These are phyloP conservation scores for Cyclura pinguis DNA, from an alignment of 2,797 vertebrate genomes.

Conservation along the genomic window DNA sequence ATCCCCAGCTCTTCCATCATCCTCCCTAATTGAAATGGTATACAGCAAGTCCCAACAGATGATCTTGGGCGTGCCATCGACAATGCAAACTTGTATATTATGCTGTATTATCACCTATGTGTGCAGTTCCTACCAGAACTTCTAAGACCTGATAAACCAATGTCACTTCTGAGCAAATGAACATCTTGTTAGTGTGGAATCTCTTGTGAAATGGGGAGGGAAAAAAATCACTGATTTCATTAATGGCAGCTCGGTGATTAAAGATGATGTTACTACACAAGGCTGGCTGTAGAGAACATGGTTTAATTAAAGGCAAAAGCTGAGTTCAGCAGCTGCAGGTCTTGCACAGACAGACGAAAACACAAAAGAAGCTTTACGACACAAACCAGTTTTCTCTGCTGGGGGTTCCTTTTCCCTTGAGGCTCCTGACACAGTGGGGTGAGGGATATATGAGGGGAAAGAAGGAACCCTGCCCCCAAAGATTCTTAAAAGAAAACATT, in stretches of 20 bases:
- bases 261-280: constrained; percentile 61
- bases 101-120: not conserved
- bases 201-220: constrained; percentile 11
- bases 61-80: not conserved
- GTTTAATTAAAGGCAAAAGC: constrained; percentile 93
- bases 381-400: constrained; percentile 81
- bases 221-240: fast-evolving
- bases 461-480: constrained; percentile 61
- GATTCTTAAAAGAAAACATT: constrained; percentile 70
- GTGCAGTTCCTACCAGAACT: not conserved
- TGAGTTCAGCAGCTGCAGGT: constrained; percentile 90
- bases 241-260: constrained; percentile 22
- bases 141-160: not conserved
- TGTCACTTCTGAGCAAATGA: not conserved
- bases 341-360: constrained; percentile 87
- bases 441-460: not conserved
- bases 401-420: constrained; percentile 70
- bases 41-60: not conserved
- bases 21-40: not conserved
- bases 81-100: not conserved
- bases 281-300: constrained; percentile 86
- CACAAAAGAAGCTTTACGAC: constrained; percentile 85
- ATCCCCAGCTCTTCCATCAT: not conserved
- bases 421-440: constrained; percentile 55
- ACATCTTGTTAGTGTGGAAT: not conserved